Percentiles rank a stretch among this genome's conserved stretches.
Conservation (phyloP, 1,140 invertebrate genomes). For the Papilio aristodemus region DNA sequence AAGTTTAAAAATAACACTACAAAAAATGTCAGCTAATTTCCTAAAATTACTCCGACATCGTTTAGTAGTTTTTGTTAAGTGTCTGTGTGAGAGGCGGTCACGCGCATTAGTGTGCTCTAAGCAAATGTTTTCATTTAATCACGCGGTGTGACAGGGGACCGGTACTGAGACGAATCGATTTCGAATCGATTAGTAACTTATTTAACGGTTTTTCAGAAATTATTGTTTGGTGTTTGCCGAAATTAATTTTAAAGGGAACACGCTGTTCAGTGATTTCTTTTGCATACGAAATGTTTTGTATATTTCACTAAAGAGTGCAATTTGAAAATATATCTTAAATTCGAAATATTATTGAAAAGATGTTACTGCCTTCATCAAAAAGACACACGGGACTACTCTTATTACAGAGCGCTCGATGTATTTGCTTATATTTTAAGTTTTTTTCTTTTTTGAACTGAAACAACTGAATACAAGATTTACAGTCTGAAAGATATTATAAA, state of each 20-base stretch:
- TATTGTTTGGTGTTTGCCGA: conserved; percentile 37
- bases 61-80: conserved; percentile 30
- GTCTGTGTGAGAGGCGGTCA: conserved; percentile 43
- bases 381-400: no score
- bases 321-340: no score
- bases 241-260: conserved; percentile 25
- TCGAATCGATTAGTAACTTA: conserved; percentile 46
- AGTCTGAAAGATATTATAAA: no score
- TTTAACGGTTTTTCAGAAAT: conserved; percentile 57
- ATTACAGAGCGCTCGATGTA: no score
- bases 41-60: not conserved
- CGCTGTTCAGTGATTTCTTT: no score
- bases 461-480: no score
- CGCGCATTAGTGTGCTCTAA: conserved; percentile 35
- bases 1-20: not conserved
- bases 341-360: no score
- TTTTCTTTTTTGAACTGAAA: no score
- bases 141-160: conserved; percentile 48
- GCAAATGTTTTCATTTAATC: conserved; percentile 64
- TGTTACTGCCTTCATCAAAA: no score
- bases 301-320: no score
- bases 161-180: conserved; percentile 40
- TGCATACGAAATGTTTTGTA: no score
- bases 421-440: no score
- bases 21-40: conserved; percentile 8